Evolutionary conservation across 37 sponge, comb jelly and placozoan genomes (phyloP), one percentile per base, ranked within the genome.

Genomic region (Aplysina aerophoba): DNA sequence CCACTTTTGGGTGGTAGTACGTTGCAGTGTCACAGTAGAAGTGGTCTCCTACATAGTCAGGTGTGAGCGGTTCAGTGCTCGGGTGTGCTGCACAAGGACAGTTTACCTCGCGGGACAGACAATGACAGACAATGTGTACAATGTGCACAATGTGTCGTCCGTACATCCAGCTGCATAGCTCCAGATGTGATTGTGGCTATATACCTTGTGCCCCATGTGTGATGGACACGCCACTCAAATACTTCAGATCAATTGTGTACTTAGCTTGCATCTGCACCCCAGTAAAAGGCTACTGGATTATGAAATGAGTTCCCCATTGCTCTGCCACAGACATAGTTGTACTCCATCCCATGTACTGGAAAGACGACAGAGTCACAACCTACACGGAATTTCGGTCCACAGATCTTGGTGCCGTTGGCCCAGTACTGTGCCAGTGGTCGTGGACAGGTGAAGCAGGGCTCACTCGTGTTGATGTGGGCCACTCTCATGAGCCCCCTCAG

Each of bases 181-280:
- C 66, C 66, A 65, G 13, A 65, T 65, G 22, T 65, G 66, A 30
- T 25, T 65, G 12, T 30, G 14, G 13, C 22, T 16, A 65, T 30
- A n/a, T n/a, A n/a, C n/a, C 66, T 20, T 25, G 66, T 65, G 66
- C 66, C 22, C 66, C 66, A 16, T 65, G 66, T 20, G 66, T 65
- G 66, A 65, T 65, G 66, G 66, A 65, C 19, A 65, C 11, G 27
- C 66, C 66, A 11, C 30, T 30, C 22, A 65, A 25, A 30, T 65
- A 65, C 22, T 25, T 30, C 27, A 25, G 30, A n/a, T n/a, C n/a
- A n/a, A n/a, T n/a, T n/a, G n/a, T n/a, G n/a, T n/a, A n/a, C n/a
- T n/a, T n/a, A n/a, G n/a, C n/a, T n/a, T n/a, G n/a, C n/a, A n/a
- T n/a, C n/a, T 65, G 11, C 6, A 65, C 19, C 12, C 22, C 12